Evolutionary conservation across 2,888 invertebrate genomes (phyloP).

Genomic region (Orthosia gracilis): DNA sequence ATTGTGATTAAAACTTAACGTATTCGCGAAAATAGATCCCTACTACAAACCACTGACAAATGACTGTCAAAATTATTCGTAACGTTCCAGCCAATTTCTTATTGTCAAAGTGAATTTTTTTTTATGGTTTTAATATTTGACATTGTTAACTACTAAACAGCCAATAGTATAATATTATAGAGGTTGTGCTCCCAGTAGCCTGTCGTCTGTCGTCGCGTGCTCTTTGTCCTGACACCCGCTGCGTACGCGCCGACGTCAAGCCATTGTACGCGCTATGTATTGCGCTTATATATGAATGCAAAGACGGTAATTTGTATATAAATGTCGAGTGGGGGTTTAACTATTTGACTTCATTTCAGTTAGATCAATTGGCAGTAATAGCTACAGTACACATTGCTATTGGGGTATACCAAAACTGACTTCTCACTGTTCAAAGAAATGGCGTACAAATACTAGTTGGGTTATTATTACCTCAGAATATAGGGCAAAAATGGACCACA

Average conservation of each 20-base stretch:
- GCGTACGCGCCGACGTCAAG: conserved; percentile 54
- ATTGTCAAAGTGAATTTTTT: conserved; percentile 22
- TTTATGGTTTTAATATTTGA: conserved; percentile 10
- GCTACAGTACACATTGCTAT: not conserved
- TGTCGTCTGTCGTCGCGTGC: conserved; percentile 55
- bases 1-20: conserved; percentile 59
- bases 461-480: too few species aligned
- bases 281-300: conserved; percentile 26
- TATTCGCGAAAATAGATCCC: conserved; percentile 44
- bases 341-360: not conserved
- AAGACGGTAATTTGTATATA: conserved; percentile 56
- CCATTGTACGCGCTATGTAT: conserved; percentile 59
- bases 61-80: conserved; percentile 11
- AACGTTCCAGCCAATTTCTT: conserved; percentile 2
- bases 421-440: not conserved
- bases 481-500: not conserved
- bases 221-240: conserved; percentile 64
- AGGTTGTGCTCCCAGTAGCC: conserved; percentile 51
- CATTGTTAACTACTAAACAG: conserved; percentile 22
- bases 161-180: conserved; percentile 14
- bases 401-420: not conserved
- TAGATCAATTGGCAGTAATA: not conserved
- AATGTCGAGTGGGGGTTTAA: conserved; percentile 34
- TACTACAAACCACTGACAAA: conserved; percentile 13
- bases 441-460: too few species aligned